phyloP scores from a whole-genome alignment of 2,797 vertebrate genomes.

The Periophthalmus magnuspinnatus region DNA sequence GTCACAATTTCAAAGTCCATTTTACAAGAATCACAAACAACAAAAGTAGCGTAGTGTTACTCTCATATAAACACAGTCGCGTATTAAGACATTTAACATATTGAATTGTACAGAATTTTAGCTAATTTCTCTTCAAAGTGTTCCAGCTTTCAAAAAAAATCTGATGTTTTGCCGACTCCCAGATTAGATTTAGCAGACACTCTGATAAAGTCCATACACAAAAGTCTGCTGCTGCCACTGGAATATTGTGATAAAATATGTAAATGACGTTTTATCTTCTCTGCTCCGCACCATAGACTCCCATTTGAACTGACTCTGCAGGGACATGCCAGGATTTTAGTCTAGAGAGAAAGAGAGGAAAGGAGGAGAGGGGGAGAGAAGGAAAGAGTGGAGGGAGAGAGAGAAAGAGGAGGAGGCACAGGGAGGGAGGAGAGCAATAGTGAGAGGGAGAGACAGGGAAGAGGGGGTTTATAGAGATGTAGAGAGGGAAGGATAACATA shows the following conservation, averaged over 20 bases:
- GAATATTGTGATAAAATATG: slow-evolving; percentile 5
- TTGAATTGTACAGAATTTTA: not conserved
- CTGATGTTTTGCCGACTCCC: not conserved
- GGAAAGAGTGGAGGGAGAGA: not conserved
- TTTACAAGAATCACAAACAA: too few species aligned
- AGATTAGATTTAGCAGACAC: not conserved
- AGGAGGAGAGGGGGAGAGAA: not conserved
- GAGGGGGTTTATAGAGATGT: not conserved
- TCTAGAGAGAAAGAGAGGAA: slow-evolving; percentile 1
- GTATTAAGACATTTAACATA: not conserved
- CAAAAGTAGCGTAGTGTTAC: too few species aligned
- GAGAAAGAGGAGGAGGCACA: not conserved
- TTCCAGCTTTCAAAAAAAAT: too few species aligned
- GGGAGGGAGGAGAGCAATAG: not conserved
- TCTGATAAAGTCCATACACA: too few species aligned
- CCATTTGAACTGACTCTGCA: slow-evolving; percentile 19
- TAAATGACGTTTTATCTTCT: slow-evolving; percentile 16
- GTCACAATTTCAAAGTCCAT: too few species aligned
- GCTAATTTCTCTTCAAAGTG: not conserved
- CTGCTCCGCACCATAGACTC: slow-evolving; percentile 9
- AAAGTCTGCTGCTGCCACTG: not conserved
- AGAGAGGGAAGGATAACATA: not conserved
- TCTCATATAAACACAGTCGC: not conserved
- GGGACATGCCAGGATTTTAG: slow-evolving; percentile 16
- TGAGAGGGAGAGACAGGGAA: not conserved